Percentiles rank a stretch among this genome's conserved stretches.
Conservation (phyloP, 2,113 vertebrate species). For the Grus americana region DNA sequence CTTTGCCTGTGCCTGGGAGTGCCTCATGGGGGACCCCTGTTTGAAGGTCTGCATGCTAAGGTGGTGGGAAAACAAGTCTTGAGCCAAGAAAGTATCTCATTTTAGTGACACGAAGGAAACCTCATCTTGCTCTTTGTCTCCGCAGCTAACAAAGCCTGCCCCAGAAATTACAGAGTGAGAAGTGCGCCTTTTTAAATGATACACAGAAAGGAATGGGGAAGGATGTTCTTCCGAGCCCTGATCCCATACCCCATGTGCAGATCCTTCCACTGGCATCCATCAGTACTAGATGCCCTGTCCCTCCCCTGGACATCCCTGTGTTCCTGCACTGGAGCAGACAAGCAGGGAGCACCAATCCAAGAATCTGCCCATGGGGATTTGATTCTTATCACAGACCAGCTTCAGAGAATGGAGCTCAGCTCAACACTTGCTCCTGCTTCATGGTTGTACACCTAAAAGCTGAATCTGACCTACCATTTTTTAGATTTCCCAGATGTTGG, state of each 20-base stretch:
- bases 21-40: background rate
- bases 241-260: background rate
- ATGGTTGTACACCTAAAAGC: background rate
- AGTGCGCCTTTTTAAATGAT: background rate
- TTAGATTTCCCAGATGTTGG: background rate
- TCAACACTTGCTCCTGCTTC: background rate
- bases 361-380: background rate
- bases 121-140: background rate
- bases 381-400: background rate
- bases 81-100: background rate
- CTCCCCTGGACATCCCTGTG: background rate
- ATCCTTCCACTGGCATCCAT: background rate
- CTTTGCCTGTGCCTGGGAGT: background rate
- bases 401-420: background rate
- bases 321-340: background rate
- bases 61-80: background rate
- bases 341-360: background rate
- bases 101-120: background rate
- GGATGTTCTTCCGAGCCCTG: background rate
- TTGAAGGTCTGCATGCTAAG: background rate
- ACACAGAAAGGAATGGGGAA: background rate
- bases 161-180: background rate
- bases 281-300: fast-evolving
- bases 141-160: background rate
- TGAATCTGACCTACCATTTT: background rate